Conservation (phyloP, 2,888 invertebrate species). For the Tyria jacobaeae region DNA sequence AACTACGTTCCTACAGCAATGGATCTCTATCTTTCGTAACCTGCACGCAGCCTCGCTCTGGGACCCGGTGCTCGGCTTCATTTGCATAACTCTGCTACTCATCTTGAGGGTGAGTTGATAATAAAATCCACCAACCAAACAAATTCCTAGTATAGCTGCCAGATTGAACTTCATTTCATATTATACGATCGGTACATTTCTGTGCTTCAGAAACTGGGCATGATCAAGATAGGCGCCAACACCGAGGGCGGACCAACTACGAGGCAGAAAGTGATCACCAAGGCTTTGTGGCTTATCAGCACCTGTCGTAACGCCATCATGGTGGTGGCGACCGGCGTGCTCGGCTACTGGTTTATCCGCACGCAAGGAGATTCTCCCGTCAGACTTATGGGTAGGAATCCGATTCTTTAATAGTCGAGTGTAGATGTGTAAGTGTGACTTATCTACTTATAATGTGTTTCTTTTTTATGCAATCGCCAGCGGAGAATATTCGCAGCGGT, state of each 20-base stretch:
- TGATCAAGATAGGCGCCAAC: slow-evolving; percentile 87
- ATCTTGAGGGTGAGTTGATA: slow-evolving; percentile 89
- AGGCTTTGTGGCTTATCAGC: slow-evolving; percentile 91
- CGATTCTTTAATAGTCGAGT: background rate
- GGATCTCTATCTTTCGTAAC: slow-evolving; percentile 90
- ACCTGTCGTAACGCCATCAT: slow-evolving; percentile 94
- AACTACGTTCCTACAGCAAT: slow-evolving; percentile 92
- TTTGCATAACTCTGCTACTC: slow-evolving; percentile 91
- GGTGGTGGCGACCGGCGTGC: slow-evolving; percentile 90
- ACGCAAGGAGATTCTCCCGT: slow-evolving; percentile 86
- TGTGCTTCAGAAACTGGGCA: slow-evolving; percentile 87
- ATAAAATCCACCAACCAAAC: background rate
- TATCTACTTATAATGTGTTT: slow-evolving; percentile 47
- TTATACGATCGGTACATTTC: background rate
- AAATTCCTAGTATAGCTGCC: background rate
- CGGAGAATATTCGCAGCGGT: slow-evolving; percentile 72
- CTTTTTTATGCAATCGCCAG: slow-evolving; percentile 67
- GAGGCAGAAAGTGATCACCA: slow-evolving; percentile 87
- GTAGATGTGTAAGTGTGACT: background rate
- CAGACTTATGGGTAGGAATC: slow-evolving; percentile 88
- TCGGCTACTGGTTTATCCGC: slow-evolving; percentile 88
- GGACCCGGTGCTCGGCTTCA: slow-evolving; percentile 91
- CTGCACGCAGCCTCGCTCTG: slow-evolving; percentile 88
- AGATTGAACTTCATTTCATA: background rate
- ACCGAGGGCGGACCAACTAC: slow-evolving; percentile 83